Evolutionary conservation across 2,113 vertebrate species (phyloP), one percentile per base, ranked within the genome.

Genomic region (Chaetodon trifascialis): DNA sequence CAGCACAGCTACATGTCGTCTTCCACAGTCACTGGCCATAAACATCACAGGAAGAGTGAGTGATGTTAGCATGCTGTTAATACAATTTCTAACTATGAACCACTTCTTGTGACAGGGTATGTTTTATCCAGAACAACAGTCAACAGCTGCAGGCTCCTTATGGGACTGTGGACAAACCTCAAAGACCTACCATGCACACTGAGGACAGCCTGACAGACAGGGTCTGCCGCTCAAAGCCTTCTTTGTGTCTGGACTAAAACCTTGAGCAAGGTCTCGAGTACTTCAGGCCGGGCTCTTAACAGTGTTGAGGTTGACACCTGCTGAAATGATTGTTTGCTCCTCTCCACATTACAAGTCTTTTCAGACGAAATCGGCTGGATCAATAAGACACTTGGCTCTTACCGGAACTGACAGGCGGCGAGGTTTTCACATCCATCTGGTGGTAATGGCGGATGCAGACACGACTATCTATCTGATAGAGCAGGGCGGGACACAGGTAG

Each of bases 401-500:
- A 98, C 97, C 96, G 87, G 97, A 94, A 76, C 93, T 95, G 74
- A 89, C 90, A 16, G 94, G 88, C 88, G 95, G 94, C 70, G 95
- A 86, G 69, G 92, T 94, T 59, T 96, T 64, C 80, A 96, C 94
- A 91, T 96, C 95, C 62, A 96, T 92, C 67, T 95, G 95, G 82
- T 97, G 96, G 82, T 96, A 96, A 93, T 99, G 97, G 21, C 93
- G 96, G 91, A 99, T 97, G 90, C 98, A 99, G 82, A 97, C 93
- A 7, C 98, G 96, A 54, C 96, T 97, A 86, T 99, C 98, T 40
- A 99, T 99, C 86, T 99, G 98, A 93, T 99, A 99, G 0, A 99
- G 96, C 88, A 99, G 83, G 4, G 98, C 98, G 1, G 98, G 98
- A 77, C 98, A 99, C 70, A 99, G 92, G 82, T 97, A 98, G 1